Evolutionary conservation across 2,113 vertebrate genomes (phyloP), one percentile per base, ranked within the genome.

Genomic region (Sturnira hondurensis): DNA sequence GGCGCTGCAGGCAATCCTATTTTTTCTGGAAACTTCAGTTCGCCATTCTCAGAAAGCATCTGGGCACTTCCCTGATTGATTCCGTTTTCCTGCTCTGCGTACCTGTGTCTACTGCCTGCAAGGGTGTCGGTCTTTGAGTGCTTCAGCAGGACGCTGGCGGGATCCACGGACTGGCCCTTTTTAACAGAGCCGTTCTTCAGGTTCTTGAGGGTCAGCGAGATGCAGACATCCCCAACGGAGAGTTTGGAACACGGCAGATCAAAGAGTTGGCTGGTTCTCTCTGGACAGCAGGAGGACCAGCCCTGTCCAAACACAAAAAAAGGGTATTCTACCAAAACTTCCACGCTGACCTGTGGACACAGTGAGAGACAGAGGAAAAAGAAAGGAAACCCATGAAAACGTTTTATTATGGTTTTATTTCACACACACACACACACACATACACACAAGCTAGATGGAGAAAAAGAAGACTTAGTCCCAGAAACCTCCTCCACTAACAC

Each of bases 271-370:
- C 99, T 99, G 98, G 99, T 99, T 98, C 99, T 99, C 97, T 99
- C 99, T 0, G 99, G 99, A 97, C 99, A 99, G 98, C 99, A 99
- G 28, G 99, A 99, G n/a, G 99, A 99, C 99, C 99, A 99, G 98
- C 99, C 99, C 98, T 99, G 99, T 98, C 99, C 99, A 91, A 99
- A 99, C 97, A 99, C 99, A 97, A 99, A 99, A 99, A 99, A 99
- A 93, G 99, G 99, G 93, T 99, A 99, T 98, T 99, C 99, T 97
- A 99, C 98, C 98, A 99, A 98, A 85, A 99, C 99, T 97, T 99
- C 99, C 95, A 99, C 99, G 93, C 99, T 99, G 98, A 99, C 99
- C 99, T 99, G 98, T 71, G 96, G 70, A 36, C 67, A 93, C 89
- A 97, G 90, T 3, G 89, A 45, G 96, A 98, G 94, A 97, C 52